Base-by-base conservation (phyloP, 1,140 invertebrate species). In the Bombus consobrinus region DNA sequence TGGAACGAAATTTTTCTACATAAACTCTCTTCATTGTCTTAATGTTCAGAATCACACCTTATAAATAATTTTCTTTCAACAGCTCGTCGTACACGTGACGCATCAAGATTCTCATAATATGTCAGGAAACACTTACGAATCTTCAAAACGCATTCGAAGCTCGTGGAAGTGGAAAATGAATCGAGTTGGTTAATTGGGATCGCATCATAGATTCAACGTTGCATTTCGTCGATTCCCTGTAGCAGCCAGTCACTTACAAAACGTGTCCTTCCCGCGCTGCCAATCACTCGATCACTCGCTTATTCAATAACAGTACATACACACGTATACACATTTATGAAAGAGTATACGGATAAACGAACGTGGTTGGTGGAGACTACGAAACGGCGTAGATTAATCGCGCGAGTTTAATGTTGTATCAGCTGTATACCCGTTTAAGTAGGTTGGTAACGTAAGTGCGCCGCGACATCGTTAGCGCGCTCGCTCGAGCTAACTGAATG, bases 401-500 rank as follows among this genome's bases (percentile, higher is more conserved):
- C 57, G 59, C 39, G 39, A 68, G 41, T 22, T 62, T 37, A 79
- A 72, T 25, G 78, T 39, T 81, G 41, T 66, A 39, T 39, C 57
- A 68, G 28, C 37, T 43, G 69, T 25, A n/a, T 43, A 57, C 25
- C 41, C 43, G 34, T 34, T 39, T 62, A 66, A 75, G 66, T 77
- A 62, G 18, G 15, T 75, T 78, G 32, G 32, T 72, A 88, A 89
- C 75, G 57, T 82, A 82, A 89, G 62, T 86, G 74, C 83, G 47
- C 47, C 47, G 47, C 47, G 88, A 89, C 73, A 85, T 85, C 74
- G 83, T 81, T 68, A 68, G 32, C 64, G 59, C 69, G 47, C 78
- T 88, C 53, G 88, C 32, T 59, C 80, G n/a, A 69, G 57, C 79
- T 77, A 74, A 89, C 83, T 79, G 79, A 86, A 62, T 75, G 74